phyloP scores from a whole-genome alignment of 2,888 invertebrate species.

The Pollenia griseotomentosa region DNA sequence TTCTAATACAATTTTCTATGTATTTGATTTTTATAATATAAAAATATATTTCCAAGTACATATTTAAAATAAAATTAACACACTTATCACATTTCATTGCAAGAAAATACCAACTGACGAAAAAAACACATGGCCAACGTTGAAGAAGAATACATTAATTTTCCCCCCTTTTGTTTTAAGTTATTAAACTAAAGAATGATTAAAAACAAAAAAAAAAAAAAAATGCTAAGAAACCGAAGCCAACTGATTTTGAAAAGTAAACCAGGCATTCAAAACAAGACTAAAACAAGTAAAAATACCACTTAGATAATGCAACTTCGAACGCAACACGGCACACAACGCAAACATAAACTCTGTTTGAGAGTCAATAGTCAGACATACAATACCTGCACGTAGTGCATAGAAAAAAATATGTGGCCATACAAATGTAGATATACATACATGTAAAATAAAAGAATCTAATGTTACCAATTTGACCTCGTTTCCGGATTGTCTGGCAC shows the following conservation, averaged over 20 bases:
- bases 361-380: slow-evolving; percentile 26
- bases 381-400: slow-evolving; percentile 46
- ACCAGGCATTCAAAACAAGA: slow-evolving; percentile 39
- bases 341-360: not conserved
- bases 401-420: not conserved
- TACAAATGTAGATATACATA: not conserved
- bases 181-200: slow-evolving; percentile 23
- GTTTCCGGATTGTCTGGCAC: slow-evolving; percentile 70
- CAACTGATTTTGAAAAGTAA: slow-evolving; percentile 58
- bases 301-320: slow-evolving; percentile 58
- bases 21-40: not conserved
- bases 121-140: slow-evolving; percentile 45
- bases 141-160: slow-evolving; percentile 18
- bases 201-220: slow-evolving; percentile 30
- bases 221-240: slow-evolving; percentile 36
- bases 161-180: slow-evolving; percentile 9
- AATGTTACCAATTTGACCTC: slow-evolving; percentile 70
- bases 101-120: slow-evolving; percentile 32
- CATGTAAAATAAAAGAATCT: slow-evolving; percentile 23
- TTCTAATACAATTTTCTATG: not conserved
- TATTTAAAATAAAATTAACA: slow-evolving; percentile 63
- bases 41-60: slow-evolving; percentile 16
- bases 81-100: slow-evolving; percentile 65
- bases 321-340: slow-evolving; percentile 41
- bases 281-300: slow-evolving; percentile 1